These are phyloP conservation scores for Lanius collurio DNA, from an alignment of 2,113 vertebrate species.

Conservation along the genomic window DNA sequence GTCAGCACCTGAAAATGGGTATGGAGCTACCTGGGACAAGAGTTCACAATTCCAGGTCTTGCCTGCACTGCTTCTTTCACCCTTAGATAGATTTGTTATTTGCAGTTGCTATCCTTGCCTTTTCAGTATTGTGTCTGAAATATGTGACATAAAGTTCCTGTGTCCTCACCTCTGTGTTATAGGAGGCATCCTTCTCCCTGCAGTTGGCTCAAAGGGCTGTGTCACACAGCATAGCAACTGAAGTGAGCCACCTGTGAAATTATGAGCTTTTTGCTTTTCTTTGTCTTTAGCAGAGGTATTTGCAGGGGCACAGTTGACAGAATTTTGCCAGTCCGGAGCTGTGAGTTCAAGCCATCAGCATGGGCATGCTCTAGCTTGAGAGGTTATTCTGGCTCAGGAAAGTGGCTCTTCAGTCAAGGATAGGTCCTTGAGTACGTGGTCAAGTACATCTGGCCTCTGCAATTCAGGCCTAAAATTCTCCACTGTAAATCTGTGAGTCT, in stretches of 20 bases:
- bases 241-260: not conserved
- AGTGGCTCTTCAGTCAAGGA: not conserved
- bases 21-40: not conserved
- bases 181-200: not conserved
- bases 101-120: not conserved
- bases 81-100: not conserved
- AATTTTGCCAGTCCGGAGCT: not conserved
- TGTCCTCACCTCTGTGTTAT: not conserved
- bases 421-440: not conserved
- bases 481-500: not conserved
- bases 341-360: not conserved
- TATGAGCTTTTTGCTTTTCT: fast-evolving
- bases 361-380: not conserved
- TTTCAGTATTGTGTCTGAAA: not conserved
- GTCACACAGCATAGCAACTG: not conserved
- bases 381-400: not conserved
- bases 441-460: not conserved
- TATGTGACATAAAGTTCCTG: not conserved
- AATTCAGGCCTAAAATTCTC: not conserved
- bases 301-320: not conserved
- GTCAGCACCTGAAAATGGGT: not conserved
- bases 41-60: not conserved
- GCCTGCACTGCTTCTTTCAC: not conserved
- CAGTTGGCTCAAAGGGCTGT: not conserved
- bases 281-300: not conserved